Conservation (phyloP, 2,888 invertebrate genomes). For the Melinopterus prodromus region DNA sequence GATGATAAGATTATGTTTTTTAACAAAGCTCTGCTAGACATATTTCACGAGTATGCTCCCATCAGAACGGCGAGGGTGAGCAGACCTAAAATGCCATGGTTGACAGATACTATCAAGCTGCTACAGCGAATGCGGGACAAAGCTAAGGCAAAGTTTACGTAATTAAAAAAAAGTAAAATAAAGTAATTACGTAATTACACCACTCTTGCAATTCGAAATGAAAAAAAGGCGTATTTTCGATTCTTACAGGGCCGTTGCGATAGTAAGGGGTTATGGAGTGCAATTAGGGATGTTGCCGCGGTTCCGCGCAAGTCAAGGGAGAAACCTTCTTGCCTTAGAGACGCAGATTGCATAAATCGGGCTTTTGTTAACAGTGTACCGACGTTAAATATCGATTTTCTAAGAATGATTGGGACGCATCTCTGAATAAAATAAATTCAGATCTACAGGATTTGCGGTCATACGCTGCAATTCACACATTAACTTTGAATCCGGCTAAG, state of each 20-base stretch:
- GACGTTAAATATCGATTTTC: too few species aligned
- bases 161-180: too few species aligned
- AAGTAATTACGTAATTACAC: slow-evolving; percentile 6
- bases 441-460: neutral
- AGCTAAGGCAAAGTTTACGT: neutral
- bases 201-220: neutral
- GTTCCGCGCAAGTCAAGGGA: neutral
- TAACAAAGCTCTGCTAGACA: neutral
- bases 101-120: slow-evolving; percentile 6
- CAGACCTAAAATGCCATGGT: slow-evolving; percentile 11
- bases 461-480: neutral
- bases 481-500: slow-evolving; percentile 6
- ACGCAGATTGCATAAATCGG: slow-evolving; percentile 10
- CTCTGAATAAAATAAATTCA: neutral
- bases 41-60: slow-evolving; percentile 6
- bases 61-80: neutral
- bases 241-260: neutral
- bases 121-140: neutral
- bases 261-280: neutral
- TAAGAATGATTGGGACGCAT: too few species aligned
- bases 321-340: neutral
- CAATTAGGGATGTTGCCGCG: neutral
- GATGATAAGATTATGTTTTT: slow-evolving; percentile 5
- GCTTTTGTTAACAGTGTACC: neutral
- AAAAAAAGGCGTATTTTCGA: slow-evolving; percentile 8